Evolutionary conservation across 2,888 invertebrate species (phyloP).

Genomic region (Scaptomyza polygonia): DNA sequence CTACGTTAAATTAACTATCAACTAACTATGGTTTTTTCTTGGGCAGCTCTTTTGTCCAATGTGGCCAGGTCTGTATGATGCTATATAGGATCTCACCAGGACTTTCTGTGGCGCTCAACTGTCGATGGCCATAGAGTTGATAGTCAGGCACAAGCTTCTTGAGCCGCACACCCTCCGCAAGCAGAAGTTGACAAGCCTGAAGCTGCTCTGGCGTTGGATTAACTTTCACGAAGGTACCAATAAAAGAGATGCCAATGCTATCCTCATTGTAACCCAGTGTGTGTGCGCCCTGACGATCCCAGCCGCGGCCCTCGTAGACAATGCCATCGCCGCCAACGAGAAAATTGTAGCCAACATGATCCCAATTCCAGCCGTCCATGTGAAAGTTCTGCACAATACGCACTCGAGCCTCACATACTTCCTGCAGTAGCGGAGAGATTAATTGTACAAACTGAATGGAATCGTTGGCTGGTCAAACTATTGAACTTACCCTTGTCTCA

Average conservation of each 20-base stretch:
- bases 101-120: conserved; percentile 88
- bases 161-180: conserved; percentile 87
- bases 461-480: neutral
- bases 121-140: conserved; percentile 88
- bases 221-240: conserved; percentile 88
- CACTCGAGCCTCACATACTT: conserved; percentile 86
- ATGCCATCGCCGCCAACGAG: conserved; percentile 91
- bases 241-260: conserved; percentile 90
- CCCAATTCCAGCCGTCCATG: conserved; percentile 87
- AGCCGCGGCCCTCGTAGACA: conserved; percentile 90
- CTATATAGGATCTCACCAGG: conserved; percentile 88
- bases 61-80: conserved; percentile 88
- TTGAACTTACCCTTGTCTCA: conserved; percentile 84
- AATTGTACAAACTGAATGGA: neutral
- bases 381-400: conserved; percentile 87
- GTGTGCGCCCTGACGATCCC: conserved; percentile 90
- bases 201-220: conserved; percentile 86
- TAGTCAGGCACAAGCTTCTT: conserved; percentile 88
- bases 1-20: conserved; percentile 6
- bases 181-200: conserved; percentile 87
- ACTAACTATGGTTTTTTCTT: conserved; percentile 4
- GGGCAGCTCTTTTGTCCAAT: conserved; percentile 83
- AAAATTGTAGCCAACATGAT: conserved; percentile 91
- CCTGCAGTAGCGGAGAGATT: conserved; percentile 76
- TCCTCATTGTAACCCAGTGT: conserved; percentile 88